phyloP scores from a whole-genome alignment of 2,797 vertebrate species.

The Acanthornis magna region DNA sequence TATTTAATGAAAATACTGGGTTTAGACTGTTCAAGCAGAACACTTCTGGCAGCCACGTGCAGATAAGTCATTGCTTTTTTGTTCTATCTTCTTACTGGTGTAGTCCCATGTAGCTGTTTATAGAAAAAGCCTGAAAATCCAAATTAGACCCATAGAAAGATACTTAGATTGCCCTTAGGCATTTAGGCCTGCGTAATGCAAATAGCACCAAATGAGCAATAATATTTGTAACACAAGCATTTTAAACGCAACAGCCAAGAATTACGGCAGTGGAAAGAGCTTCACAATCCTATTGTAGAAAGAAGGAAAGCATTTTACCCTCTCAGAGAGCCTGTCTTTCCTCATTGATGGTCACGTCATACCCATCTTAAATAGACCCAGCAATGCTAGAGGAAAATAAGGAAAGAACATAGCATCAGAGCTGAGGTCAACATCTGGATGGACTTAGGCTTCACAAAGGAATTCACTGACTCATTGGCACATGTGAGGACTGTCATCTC shows the following conservation, averaged over 20 bases:
- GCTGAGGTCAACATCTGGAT: constrained; percentile 73
- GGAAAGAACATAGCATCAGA: constrained; percentile 45
- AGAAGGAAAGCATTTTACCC: not conserved
- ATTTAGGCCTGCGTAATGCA: not conserved
- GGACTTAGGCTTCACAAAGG: constrained; percentile 66
- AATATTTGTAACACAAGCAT: constrained; percentile 1
- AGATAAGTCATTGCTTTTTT: not conserved
- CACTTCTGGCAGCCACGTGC: not conserved
- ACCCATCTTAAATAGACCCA: constrained; percentile 13
- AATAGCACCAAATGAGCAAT: constrained; percentile 1
- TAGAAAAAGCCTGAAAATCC: not conserved
- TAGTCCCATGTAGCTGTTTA: not conserved
- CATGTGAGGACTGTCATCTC: constrained; percentile 65
- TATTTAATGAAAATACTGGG: not conserved
- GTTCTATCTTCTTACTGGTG: not conserved
- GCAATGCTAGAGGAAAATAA: constrained; percentile 27
- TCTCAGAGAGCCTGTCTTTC: constrained; percentile 24
- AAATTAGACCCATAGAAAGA: not conserved
- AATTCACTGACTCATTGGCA: constrained; percentile 69
- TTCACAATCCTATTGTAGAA: constrained; percentile 8
- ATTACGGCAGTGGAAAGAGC: not conserved
- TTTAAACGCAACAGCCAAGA: not conserved
- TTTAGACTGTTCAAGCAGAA: not conserved
- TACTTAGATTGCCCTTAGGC: not conserved
- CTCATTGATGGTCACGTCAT: constrained; percentile 34